Evolutionary conservation across 1,140 invertebrate genomes (phyloP), one percentile per base, ranked within the genome.

Genomic region (Apolygus lucorum): DNA sequence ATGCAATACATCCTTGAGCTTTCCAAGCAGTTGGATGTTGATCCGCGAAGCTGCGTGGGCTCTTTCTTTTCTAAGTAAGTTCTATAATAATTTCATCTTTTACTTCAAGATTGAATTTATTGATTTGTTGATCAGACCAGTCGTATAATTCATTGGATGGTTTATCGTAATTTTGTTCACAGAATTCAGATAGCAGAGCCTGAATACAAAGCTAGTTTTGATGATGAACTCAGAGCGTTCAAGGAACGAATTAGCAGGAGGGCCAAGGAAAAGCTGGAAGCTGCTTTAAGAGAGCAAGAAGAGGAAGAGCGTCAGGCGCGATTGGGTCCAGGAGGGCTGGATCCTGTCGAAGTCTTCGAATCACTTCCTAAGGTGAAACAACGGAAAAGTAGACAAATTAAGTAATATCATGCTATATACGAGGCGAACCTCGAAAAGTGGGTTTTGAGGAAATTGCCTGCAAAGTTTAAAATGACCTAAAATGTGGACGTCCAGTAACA

Each of bases 1-100:
- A 95, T 99, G 90, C 96, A 99, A 80, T 99, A 98, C 78, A 95
- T 99, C 71, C 82, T 99, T 68, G 96, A 99, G 80, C 80, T 99
- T 49, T 92, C 95, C 0, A 98, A 94, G 78, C 93, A 96, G 77
- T 80, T 99, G 28, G 89, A 98, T 78, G 85, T 93, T 42, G 93
- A 99, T 82, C 95, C 95, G 1, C 84, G 93, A 75, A 88, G 89
- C 34, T 98, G 96, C 80, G 88, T 99, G 28, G 84, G 87, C 52
- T 93, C 94, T 2, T 99, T 99, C 81, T 99, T 98, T 78, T 86
- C 87, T n/a, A 93, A 88, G 87, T 90, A 75, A 72, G 67, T 71
- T 70, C 68, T 8, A 17, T 8, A 8, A 26, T 65, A 8, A 8
- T 49, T 52, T 66, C 25, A 25, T 66, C 28, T 28, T 29, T 8